Conservation (phyloP, 2,888 invertebrate genomes). For the Drosophila anomelani region DNA sequence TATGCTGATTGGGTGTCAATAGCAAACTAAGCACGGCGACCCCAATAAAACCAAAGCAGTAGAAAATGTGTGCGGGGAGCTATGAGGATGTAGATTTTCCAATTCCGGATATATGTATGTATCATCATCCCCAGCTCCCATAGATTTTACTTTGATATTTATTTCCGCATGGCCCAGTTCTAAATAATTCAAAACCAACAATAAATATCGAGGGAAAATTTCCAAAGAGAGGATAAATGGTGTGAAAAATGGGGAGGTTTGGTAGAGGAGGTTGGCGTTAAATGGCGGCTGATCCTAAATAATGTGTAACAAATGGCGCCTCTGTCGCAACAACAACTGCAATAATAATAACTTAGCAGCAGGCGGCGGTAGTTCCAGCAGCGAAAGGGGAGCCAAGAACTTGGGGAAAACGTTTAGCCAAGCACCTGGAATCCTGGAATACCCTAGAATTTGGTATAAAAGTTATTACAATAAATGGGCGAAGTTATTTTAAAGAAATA, state of each 20-base stretch:
- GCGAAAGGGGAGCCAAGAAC: slow-evolving; percentile 1
- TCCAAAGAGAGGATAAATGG: slow-evolving; percentile 6
- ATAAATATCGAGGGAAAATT: slow-evolving; percentile 69
- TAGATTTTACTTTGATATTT: slow-evolving; percentile 58
- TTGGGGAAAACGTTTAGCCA: neutral
- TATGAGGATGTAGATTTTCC: slow-evolving; percentile 22
- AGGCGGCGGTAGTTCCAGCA: slow-evolving; percentile 21
- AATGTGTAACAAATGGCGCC: slow-evolving; percentile 78
- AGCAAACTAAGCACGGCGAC: neutral
- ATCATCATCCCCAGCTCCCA: slow-evolving; percentile 32
- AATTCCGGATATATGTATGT: slow-evolving; percentile 25
- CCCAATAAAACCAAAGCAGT: slow-evolving; percentile 1
- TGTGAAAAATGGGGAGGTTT: neutral
- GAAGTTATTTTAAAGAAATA: too few relatives aligned
- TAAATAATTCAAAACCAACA: slow-evolving; percentile 38
- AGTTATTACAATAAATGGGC: neutral
- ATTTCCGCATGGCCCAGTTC: slow-evolving; percentile 72
- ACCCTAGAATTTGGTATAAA: neutral
- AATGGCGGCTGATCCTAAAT: slow-evolving; percentile 57
- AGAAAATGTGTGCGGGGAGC: neutral
- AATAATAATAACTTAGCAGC: slow-evolving; percentile 69
- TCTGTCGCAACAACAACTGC: slow-evolving; percentile 62
- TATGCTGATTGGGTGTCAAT: slow-evolving; percentile 51
- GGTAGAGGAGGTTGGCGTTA: slow-evolving; percentile 8
- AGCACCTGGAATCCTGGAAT: neutral